phyloP scores from a whole-genome alignment of 2,888 invertebrate genomes.

The Rugalucina vietnamica region DNA sequence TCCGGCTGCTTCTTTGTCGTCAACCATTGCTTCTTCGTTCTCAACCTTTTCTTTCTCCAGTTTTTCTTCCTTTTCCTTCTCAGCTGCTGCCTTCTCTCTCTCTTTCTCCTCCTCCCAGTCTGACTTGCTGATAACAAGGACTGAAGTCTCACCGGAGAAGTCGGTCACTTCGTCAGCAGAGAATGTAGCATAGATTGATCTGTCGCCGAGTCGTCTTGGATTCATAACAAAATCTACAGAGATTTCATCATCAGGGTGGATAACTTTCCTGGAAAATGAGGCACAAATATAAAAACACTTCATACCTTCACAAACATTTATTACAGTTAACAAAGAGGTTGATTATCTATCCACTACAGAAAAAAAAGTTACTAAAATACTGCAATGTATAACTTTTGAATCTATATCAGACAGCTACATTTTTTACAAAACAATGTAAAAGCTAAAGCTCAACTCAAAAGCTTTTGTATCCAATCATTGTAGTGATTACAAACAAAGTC shows the following conservation, averaged over 20 bases:
- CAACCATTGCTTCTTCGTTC: neutral
- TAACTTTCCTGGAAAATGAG: constrained; percentile 65
- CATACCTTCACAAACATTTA: too few species aligned
- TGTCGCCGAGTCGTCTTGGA: constrained; percentile 63
- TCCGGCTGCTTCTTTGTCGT: neutral
- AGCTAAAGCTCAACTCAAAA: too few species aligned
- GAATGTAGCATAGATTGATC: constrained; percentile 71
- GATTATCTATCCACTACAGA: too few species aligned
- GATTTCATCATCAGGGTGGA: constrained; percentile 71
- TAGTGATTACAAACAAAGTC: too few species aligned
- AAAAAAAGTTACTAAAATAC: too few species aligned
- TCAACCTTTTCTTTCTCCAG: neutral
- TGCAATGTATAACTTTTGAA: too few species aligned
- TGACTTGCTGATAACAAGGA: constrained; percentile 58
- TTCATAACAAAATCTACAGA: constrained; percentile 59
- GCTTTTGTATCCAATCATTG: too few species aligned
- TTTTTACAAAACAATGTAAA: too few species aligned
- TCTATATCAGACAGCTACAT: too few species aligned
- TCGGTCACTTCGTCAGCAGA: constrained; percentile 69
- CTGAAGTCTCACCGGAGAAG: constrained; percentile 58
- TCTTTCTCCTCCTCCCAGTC: constrained; percentile 32
- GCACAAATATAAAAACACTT: too few species aligned
- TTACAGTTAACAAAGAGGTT: too few species aligned
- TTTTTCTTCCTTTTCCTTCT: neutral
- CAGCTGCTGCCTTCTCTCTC: neutral